Conservation (phyloP, 2,888 invertebrate genomes). For the Catocala nupta region DNA sequence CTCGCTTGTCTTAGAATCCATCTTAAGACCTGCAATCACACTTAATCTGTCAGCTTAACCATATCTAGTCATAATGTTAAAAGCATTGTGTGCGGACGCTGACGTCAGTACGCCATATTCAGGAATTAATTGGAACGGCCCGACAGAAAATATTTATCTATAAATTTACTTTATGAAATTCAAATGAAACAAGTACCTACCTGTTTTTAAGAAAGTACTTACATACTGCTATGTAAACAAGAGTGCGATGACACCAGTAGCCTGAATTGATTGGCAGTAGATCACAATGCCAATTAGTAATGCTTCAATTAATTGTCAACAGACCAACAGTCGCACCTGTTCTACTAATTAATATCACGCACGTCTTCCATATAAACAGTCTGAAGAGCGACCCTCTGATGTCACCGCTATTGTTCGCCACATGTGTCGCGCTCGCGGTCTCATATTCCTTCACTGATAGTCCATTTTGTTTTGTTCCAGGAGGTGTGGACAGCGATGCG, state of each 20-base stretch:
- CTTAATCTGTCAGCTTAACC: no score
- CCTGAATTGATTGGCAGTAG: conserved; percentile 4
- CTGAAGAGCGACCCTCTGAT: conserved; percentile 3
- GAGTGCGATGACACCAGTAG: neutral
- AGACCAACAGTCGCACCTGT: conserved; percentile 34
- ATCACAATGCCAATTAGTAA: conserved; percentile 4
- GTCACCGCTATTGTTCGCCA: conserved; percentile 17
- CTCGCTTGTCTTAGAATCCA: no score
- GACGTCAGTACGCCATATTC: no score
- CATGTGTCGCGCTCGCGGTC: conserved; percentile 10
- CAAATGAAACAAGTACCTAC: no score
- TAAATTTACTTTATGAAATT: no score
- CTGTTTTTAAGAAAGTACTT: no score
- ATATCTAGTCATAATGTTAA: no score
- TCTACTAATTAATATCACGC: conserved; percentile 33
- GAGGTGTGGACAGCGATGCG: conserved; percentile 50
- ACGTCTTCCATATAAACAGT: conserved; percentile 17
- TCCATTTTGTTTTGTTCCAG: conserved; percentile 51
- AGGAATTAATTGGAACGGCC: no score
- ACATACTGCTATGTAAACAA: neutral
- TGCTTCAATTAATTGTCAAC: conserved; percentile 20
- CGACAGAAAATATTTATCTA: no score
- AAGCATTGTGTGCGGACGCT: no score
- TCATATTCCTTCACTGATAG: conserved; percentile 21
- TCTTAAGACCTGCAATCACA: no score